Conservation (phyloP, 2,888 invertebrate genomes). For the Phorcus lineatus region DNA sequence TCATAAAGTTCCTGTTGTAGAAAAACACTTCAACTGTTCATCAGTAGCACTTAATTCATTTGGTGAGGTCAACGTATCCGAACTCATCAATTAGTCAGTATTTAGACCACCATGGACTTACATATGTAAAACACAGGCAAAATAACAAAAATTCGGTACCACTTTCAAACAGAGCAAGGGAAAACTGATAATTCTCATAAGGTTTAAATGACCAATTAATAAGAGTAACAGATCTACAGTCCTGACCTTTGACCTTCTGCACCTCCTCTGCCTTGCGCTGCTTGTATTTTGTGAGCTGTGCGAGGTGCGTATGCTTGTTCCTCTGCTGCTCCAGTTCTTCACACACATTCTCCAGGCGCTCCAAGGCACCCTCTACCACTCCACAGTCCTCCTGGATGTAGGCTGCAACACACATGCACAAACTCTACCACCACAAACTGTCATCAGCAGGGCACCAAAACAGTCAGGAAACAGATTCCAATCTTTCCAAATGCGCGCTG, state of each 20-base stretch:
- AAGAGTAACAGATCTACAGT: neutral
- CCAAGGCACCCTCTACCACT: slow-evolving; percentile 59
- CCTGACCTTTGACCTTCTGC: slow-evolving; percentile 57
- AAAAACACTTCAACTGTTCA: no score
- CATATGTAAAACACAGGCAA: no score
- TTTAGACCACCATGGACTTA: no score
- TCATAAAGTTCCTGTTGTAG: no score
- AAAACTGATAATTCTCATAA: neutral
- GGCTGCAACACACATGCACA: slow-evolving; percentile 42
- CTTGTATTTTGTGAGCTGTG: slow-evolving; percentile 58
- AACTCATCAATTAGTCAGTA: no score
- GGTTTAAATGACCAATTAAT: neutral
- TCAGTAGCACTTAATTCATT: no score
- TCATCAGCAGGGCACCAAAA: neutral
- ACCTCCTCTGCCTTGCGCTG: slow-evolving; percentile 59
- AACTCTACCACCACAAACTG: no score
- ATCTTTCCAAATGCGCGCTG: no score
- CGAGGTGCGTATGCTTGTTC: slow-evolving; percentile 46
- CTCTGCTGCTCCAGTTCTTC: slow-evolving; percentile 57
- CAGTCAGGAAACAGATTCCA: no score
- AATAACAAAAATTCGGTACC: no score
- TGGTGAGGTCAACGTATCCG: no score
- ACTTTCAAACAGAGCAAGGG: neutral
- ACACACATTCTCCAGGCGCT: slow-evolving; percentile 60
- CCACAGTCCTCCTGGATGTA: slow-evolving; percentile 59